Evolutionary conservation across 2,888 invertebrate species (phyloP).

Genomic region (Diaphora mendica): DNA sequence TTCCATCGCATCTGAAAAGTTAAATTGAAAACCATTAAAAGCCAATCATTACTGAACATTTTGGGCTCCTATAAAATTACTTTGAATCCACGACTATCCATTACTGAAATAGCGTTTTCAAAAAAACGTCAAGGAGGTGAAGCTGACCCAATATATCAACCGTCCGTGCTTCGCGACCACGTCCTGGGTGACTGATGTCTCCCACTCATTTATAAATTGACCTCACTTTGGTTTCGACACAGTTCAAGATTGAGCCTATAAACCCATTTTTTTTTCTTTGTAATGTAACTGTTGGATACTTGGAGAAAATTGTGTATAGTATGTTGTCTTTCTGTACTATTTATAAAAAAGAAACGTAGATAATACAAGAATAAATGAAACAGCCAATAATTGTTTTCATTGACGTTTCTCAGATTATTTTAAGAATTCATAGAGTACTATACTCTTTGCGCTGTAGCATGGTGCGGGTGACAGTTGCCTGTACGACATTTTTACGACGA

Average conservation of each 20-base stretch:
- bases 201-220: conserved; percentile 80
- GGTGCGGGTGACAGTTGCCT: no score
- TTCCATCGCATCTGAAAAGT: conserved; percentile 70
- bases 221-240: conserved; percentile 67
- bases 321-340: not conserved
- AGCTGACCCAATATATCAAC: conserved; percentile 73
- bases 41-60: conserved; percentile 70
- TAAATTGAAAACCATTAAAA: conserved; percentile 80
- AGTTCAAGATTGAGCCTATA: conserved; percentile 62
- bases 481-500: no score
- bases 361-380: no score
- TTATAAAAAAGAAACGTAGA: no score
- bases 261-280: conserved; percentile 41
- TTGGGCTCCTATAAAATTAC: conserved; percentile 66
- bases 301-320: not conserved
- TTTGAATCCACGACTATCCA: conserved; percentile 70
- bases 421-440: no score
- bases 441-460: no score
- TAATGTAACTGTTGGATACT: conserved; percentile 33
- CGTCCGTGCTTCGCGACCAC: conserved; percentile 63
- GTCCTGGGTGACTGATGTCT: conserved; percentile 73
- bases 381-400: no score
- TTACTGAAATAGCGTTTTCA: conserved; percentile 72
- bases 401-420: no score
- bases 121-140: conserved; percentile 77